Conservation (phyloP, 2,797 vertebrate genomes). For the Melopsittacus undulatus region DNA sequence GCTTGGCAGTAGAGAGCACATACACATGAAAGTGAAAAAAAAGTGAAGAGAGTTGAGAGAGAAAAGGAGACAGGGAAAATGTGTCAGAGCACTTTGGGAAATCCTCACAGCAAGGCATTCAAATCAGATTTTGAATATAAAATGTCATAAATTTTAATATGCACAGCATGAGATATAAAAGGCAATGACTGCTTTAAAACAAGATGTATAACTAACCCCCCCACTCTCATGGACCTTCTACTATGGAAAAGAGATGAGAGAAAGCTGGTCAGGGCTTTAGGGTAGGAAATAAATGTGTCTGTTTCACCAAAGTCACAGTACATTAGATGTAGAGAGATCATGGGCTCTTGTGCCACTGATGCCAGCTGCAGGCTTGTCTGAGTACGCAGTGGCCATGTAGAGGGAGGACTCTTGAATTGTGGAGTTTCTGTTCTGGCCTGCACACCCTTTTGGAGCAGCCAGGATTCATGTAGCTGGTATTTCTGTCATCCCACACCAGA, state of each 20-base stretch:
- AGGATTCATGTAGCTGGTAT: background rate
- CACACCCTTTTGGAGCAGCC: background rate
- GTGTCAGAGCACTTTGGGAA: background rate
- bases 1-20: background rate
- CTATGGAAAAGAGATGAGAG: background rate
- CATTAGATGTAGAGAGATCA: background rate
- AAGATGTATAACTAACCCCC: background rate
- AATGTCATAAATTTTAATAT: background rate
- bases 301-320: background rate
- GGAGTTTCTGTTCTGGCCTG: background rate
- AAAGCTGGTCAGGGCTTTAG: background rate
- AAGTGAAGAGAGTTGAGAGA: background rate
- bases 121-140: background rate
- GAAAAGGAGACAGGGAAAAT: slow-evolving; percentile 1
- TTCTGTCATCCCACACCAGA: background rate
- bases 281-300: background rate
- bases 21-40: background rate
- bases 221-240: background rate
- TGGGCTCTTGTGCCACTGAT: background rate
- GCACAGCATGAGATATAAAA: background rate
- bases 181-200: background rate
- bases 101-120: background rate
- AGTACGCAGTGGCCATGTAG: rapidly evolving
- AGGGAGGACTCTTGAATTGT: background rate
- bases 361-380: background rate